These are phyloP conservation scores for Thyatira batis DNA, from an alignment of 2,888 invertebrate genomes.

Conservation along the genomic window DNA sequence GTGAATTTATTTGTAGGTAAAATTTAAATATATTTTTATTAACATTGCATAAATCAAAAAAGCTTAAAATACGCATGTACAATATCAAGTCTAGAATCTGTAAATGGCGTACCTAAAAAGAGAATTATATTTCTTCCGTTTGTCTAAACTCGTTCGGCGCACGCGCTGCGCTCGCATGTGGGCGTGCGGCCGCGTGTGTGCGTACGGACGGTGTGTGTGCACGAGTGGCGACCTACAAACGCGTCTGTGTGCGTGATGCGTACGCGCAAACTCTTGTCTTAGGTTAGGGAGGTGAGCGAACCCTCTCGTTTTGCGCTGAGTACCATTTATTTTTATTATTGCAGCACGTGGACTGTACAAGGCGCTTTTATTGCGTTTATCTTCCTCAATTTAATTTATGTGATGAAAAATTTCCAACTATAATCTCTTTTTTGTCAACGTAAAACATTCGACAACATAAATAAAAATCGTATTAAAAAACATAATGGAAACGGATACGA, in stretches of 20 bases:
- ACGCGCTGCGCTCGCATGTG: conserved; percentile 65
- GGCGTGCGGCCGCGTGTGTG: conserved; percentile 47
- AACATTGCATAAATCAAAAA: background rate
- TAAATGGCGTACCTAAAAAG: conserved; percentile 73
- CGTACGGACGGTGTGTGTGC: conserved; percentile 33
- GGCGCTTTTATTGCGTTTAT: conserved; percentile 66
- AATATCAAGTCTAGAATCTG: conserved; percentile 50
- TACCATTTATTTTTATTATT: conserved; percentile 80
- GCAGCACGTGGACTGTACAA: conserved; percentile 70
- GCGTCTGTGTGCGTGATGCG: conserved; percentile 61
- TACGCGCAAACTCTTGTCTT: conserved; percentile 76
- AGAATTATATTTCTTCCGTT: conserved; percentile 81
- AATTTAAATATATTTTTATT: background rate
- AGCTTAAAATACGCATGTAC: conserved; percentile 22
- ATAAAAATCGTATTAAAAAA: conserved; percentile 5
- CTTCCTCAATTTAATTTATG: conserved; percentile 55
- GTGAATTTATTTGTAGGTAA: no score
- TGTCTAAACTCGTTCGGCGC: conserved; percentile 80
- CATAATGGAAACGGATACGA: conserved; percentile 8
- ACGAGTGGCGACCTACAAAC: conserved; percentile 53
- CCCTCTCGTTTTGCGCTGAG: conserved; percentile 73
- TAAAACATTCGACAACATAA: background rate
- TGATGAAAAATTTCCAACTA: background rate
- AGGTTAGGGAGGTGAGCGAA: conserved; percentile 82
- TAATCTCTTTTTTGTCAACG: no score